phyloP scores from a whole-genome alignment of 2,888 invertebrate species.

The Spatulosminthurus flaviceps region DNA sequence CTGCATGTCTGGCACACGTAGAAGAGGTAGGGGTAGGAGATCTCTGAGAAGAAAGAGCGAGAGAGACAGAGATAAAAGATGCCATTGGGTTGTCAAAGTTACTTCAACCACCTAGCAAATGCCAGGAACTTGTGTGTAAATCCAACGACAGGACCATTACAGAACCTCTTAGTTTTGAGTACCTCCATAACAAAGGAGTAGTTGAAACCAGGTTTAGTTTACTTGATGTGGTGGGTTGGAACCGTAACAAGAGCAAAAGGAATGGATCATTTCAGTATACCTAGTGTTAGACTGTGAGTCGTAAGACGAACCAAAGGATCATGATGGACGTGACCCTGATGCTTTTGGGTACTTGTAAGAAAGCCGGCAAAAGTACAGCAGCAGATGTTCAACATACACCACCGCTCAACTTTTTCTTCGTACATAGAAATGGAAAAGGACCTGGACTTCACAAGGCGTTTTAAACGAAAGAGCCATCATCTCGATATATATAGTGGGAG shows the following conservation, averaged over 20 bases:
- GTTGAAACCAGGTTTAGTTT: conserved; percentile 21
- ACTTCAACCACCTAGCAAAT: neutral
- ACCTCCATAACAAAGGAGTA: conserved; percentile 23
- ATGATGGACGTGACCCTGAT: conserved; percentile 44
- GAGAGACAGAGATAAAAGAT: neutral
- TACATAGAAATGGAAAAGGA: neutral
- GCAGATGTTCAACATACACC: conserved; percentile 49
- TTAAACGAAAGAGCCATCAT: conserved; percentile 26
- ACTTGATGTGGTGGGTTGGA: neutral
- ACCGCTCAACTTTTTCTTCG: conserved; percentile 42
- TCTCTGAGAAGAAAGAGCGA: neutral
- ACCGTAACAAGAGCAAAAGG: conserved; percentile 26
- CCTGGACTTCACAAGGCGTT: conserved; percentile 47
- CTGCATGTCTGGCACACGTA: conserved; percentile 3
- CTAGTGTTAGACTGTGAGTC: neutral
- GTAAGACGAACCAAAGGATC: conserved; percentile 37
- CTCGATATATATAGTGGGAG: conserved; percentile 33
- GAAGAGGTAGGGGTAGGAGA: neutral
- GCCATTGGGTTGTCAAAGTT: conserved; percentile 14
- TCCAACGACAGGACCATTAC: conserved; percentile 11
- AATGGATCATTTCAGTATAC: neutral
- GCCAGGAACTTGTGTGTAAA: conserved; percentile 11
- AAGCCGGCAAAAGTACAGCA: conserved; percentile 41
- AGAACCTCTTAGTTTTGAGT: conserved; percentile 18
- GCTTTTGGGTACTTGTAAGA: conserved; percentile 32